Evolutionary conservation across 2,888 invertebrate species (phyloP).

Genomic region (Zaprionus bogoriensis): DNA sequence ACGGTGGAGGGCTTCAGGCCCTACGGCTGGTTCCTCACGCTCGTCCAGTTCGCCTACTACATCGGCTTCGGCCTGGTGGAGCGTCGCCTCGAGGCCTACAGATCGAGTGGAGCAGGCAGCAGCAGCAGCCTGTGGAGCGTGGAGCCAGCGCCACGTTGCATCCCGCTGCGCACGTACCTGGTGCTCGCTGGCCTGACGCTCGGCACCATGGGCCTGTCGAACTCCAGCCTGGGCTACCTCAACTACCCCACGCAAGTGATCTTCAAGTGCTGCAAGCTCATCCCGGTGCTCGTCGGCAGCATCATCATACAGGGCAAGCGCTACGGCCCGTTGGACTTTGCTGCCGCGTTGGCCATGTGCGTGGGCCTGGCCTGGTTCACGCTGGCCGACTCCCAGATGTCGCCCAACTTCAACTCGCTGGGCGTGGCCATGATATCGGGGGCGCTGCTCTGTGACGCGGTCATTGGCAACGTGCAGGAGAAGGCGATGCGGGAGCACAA

Average conservation of each 20-base stretch:
- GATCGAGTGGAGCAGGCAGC: conserved; percentile 31
- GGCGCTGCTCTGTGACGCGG: conserved; percentile 96
- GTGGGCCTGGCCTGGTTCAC: conserved; percentile 95
- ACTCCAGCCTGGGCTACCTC: conserved; percentile 95
- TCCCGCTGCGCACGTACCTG: conserved; percentile 91
- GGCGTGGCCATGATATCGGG: conserved; percentile 91
- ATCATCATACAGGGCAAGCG: conserved; percentile 95
- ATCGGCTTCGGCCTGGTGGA: conserved; percentile 91
- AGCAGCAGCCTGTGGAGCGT: conserved; percentile 37
- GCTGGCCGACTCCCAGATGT: conserved; percentile 89
- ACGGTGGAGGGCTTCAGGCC: conserved; percentile 94
- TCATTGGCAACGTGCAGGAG: conserved; percentile 98
- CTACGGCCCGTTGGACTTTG: conserved; percentile 92
- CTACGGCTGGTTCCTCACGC: conserved; percentile 95
- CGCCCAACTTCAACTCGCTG: conserved; percentile 88
- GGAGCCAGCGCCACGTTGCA: conserved; percentile 86
- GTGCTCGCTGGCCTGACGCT: conserved; percentile 93
- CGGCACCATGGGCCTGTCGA: conserved; percentile 98
- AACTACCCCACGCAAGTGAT: conserved; percentile 99
- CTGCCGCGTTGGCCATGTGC: conserved; percentile 94
- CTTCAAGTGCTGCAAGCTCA: conserved; percentile 98
- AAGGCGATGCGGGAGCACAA: conserved; percentile 94
- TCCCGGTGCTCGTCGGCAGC: conserved; percentile 97
- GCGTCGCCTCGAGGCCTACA: conserved; percentile 83
- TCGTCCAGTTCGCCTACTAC: conserved; percentile 95